phyloP scores from a whole-genome alignment of 2,113 vertebrate genomes.

The Psilopogon haemacephalus region DNA sequence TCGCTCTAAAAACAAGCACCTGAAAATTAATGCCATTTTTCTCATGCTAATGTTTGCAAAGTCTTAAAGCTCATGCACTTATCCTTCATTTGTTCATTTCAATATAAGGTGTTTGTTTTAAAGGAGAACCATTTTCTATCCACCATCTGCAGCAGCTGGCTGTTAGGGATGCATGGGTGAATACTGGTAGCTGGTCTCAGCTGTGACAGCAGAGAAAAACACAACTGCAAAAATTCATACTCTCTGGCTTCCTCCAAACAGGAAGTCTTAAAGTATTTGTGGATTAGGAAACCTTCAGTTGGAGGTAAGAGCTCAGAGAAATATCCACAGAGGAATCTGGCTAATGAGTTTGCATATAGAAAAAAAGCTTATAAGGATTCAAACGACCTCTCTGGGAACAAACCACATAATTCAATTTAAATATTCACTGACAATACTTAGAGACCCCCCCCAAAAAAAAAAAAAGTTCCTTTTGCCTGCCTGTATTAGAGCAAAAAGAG shows the following conservation, averaged over 20 bases:
- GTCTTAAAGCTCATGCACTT: not conserved
- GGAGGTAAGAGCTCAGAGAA: not conserved
- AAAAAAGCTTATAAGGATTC: not conserved
- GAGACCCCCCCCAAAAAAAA: not conserved
- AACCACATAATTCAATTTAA: not conserved
- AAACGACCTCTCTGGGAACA: not conserved
- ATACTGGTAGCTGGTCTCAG: accelerated
- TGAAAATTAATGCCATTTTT: not conserved
- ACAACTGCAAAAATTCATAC: not conserved
- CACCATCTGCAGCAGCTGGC: not conserved
- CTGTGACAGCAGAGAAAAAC: not conserved
- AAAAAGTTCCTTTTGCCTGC: not conserved
- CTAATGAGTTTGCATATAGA: not conserved
- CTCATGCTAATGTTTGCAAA: not conserved
- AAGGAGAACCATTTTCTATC: not conserved
- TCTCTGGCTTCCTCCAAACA: not conserved
- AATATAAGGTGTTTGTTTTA: not conserved
- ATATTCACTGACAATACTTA: not conserved
- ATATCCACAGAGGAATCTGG: not conserved
- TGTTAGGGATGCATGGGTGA: accelerated
- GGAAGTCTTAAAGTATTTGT: not conserved
- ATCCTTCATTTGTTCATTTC: not conserved
- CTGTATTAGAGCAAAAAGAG: not conserved
- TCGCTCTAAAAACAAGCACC: not conserved
- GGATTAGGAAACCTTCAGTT: not conserved